Conservation (phyloP, 2,113 vertebrate genomes). For the Ariopsis seemanni region DNA sequence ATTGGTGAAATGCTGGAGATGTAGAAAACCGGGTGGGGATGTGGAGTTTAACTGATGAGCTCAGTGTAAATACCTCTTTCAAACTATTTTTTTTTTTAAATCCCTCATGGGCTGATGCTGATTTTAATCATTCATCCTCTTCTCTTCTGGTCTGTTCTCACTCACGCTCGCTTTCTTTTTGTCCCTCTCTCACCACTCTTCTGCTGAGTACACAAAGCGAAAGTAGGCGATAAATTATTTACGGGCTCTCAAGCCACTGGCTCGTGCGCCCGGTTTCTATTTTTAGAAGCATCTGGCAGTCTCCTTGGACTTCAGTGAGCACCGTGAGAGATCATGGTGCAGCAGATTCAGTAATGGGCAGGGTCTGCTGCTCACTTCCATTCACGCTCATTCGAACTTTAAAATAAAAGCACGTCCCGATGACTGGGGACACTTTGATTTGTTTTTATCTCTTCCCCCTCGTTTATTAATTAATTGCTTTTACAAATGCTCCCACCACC, state of each 20-base stretch:
- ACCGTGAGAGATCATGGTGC: conserved; percentile 6
- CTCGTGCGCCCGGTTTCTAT: conserved; percentile 34
- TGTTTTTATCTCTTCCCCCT: neutral
- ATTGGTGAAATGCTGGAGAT: neutral
- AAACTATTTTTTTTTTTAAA: conserved; percentile 1
- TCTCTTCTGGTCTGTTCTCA: neutral
- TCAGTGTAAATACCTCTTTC: neutral
- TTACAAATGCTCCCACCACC: neutral
- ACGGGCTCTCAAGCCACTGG: conserved; percentile 38
- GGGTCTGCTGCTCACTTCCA: conserved; percentile 1
- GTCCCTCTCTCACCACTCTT: conserved; percentile 7
- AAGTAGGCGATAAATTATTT: conserved; percentile 48
- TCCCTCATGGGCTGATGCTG: conserved; percentile 12
- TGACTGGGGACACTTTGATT: neutral
- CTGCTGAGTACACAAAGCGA: conserved; percentile 30
- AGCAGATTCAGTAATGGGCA: conserved; percentile 26
- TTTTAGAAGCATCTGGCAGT: conserved; percentile 38
- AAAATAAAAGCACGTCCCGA: conserved; percentile 1
- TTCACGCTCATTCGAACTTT: neutral
- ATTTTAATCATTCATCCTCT: conserved; percentile 16
- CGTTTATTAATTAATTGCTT: neutral
- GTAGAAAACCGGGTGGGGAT: neutral
- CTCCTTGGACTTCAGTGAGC: conserved; percentile 19
- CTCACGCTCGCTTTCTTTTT: neutral
- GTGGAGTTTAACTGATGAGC: neutral